A percentile compares a stretch with the other conserved stretches of the same genome.
phyloP scores from a whole-genome alignment of 2,888 invertebrate species.

The Mesorhabditis belari region DNA sequence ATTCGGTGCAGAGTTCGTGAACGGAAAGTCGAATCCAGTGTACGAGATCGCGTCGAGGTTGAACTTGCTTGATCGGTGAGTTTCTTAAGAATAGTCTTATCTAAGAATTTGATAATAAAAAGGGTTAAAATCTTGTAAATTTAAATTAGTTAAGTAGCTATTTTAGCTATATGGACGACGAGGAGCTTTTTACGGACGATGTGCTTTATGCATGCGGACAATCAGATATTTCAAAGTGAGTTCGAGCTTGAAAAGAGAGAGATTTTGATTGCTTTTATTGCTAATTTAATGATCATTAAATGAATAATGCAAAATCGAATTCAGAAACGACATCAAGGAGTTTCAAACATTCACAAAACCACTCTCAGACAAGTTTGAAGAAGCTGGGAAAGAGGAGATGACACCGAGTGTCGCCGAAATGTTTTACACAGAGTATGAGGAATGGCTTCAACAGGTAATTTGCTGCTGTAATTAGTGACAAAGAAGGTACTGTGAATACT shows the following conservation, averaged over 20 bases:
- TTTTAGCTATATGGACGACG: slow-evolving; percentile 5
- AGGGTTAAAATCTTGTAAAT: too few relatives aligned
- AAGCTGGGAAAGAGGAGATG: background rate
- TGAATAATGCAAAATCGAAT: background rate
- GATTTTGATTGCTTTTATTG: background rate
- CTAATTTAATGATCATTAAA: background rate
- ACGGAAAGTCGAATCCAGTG: slow-evolving; percentile 40
- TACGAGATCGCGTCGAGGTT: slow-evolving; percentile 27
- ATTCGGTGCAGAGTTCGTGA: slow-evolving; percentile 45
- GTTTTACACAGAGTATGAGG: background rate
- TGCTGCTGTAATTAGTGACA: background rate
- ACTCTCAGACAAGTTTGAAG: background rate
- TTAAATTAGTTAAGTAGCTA: background rate
- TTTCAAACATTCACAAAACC: background rate
- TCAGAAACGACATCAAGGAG: background rate
- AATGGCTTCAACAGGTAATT: background rate
- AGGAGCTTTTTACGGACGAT: background rate
- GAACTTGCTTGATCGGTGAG: slow-evolving; percentile 15
- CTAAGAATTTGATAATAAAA: background rate
- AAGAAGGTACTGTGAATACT: slow-evolving; percentile 2
- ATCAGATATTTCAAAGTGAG: background rate
- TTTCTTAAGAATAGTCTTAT: slow-evolving; percentile 5
- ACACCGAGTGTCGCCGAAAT: background rate
- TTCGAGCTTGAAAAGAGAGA: background rate
- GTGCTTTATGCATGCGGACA: background rate